Base-by-base conservation (phyloP, 2,888 invertebrate genomes). In the Drosophila mayaguana region DNA sequence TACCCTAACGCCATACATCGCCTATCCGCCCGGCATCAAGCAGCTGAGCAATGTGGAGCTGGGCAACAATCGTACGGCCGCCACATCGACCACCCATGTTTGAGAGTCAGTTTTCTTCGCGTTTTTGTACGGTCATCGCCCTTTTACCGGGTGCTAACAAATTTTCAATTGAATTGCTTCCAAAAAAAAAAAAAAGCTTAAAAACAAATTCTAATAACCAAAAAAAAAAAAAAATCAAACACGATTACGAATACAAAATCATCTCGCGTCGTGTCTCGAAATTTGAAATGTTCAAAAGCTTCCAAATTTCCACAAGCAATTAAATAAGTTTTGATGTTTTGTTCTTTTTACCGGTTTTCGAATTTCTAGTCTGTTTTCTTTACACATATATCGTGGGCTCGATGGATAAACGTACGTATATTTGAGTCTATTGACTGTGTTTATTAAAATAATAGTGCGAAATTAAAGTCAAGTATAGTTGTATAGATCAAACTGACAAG, bases 1-100 rank as follows among this genome's bases (percentile, higher is more conserved):
- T 7, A 68, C 72, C 1, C 60, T 89, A 0, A 72, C 69, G 16
- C 74, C 89, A 0, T 89, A 72, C 48, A 28, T 77, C 0, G 38
- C 51, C 8, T 63, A 64, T 51, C 43, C 72, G 22, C 2, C 38
- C 14, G 28, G 48, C 8, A 14, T 28, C 28, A 59, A 59, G 25
- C 48, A 48, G 38, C 25, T 40, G n/a, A 32, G 22, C 54, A 64
- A 25, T 6, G 42, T 34, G 18, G 66, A 46, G 45, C 1, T 48
- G 14, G 38, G 8, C 60, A 50, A 32, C 20, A 25, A 1, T 16
- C 50, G 40, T 3, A 8, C 55, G n/a, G n/a, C 38, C 42, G 25
- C 62, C 38, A 48, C 76, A 42, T 48, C 72, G 11, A 45, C 62
- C 8, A n/a, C 53, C 7, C 42, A 54, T 66, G 60, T 50, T 46